These are phyloP conservation scores for Engraulis encrasicolus DNA, from an alignment of 2,113 vertebrate species.

Conservation along the genomic window DNA sequence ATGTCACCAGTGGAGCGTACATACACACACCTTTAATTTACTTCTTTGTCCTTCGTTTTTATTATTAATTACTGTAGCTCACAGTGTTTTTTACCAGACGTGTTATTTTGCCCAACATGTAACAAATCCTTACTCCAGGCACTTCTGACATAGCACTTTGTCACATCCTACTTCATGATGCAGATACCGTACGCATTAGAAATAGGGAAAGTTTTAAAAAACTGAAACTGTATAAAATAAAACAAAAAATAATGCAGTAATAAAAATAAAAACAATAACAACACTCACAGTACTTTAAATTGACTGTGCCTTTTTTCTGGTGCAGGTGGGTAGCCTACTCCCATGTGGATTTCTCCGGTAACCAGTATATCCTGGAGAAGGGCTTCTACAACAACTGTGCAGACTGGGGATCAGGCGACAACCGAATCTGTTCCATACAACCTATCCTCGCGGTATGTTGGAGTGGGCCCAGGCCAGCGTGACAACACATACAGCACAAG, in stretches of 20 bases:
- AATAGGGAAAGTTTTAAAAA: no score
- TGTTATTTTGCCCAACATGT: no score
- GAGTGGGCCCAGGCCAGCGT: not conserved
- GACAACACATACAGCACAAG: not conserved
- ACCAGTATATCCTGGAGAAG: conserved; percentile 93
- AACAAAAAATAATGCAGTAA: no score
- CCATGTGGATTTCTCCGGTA: conserved; percentile 87
- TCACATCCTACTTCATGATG: no score
- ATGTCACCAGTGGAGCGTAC: conserved; percentile 90
- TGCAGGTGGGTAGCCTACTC: conserved; percentile 92
- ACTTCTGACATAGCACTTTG: no score
- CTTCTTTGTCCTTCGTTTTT: no score
- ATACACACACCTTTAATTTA: no score
- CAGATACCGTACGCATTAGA: no score
- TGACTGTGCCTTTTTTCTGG: not conserved
- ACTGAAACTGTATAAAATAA: no score
- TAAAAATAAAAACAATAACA: not conserved
- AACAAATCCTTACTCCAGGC: no score
- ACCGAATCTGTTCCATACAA: conserved; percentile 83
- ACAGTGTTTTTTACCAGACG: no score
- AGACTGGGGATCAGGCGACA: conserved; percentile 87
- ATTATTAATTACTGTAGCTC: no score
- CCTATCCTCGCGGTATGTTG: conserved; percentile 84
- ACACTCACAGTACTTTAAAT: not conserved
- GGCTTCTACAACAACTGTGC: conserved; percentile 88